A percentile compares a stretch with the other conserved stretches of the same genome.
phyloP scores from a whole-genome alignment of 2,888 invertebrate genomes.

The Epiperipatus broadwayi region DNA sequence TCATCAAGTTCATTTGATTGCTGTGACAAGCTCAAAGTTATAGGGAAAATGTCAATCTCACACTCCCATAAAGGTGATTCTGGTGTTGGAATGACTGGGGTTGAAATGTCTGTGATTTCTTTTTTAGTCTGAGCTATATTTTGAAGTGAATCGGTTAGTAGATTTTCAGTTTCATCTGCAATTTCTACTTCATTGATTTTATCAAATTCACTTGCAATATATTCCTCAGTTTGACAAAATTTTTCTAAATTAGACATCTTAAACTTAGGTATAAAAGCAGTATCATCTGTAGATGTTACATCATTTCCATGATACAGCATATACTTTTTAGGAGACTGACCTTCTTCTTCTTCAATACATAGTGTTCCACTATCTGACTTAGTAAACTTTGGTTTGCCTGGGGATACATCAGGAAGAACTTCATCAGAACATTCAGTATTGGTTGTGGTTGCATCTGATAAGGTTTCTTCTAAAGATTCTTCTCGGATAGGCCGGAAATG shows the following conservation, averaged over 20 bases:
- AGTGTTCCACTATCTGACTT: constrained; percentile 21
- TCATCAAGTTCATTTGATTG: too few relatives aligned
- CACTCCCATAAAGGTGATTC: too few relatives aligned
- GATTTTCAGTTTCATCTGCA: too few relatives aligned
- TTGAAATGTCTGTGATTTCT: too few relatives aligned
- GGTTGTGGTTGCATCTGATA: constrained; percentile 13
- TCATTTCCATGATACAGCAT: constrained; percentile 31
- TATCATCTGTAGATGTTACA: constrained; percentile 9
- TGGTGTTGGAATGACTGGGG: too few relatives aligned
- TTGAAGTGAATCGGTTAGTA: too few relatives aligned
- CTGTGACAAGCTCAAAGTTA: too few relatives aligned
- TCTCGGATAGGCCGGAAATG: constrained; percentile 63
- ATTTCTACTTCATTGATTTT: too few relatives aligned
- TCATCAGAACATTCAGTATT: constrained; percentile 14
- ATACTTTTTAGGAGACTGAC: constrained; percentile 24
- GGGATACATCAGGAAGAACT: background rate
- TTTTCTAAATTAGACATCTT: constrained; percentile 37
- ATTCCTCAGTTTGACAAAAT: constrained; percentile 38
- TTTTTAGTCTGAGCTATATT: too few relatives aligned
- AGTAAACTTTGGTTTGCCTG: constrained; percentile 4
- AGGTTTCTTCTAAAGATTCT: constrained; percentile 15
- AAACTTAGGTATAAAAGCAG: constrained; percentile 45
- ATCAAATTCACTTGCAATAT: constrained; percentile 13
- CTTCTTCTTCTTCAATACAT: constrained; percentile 35
- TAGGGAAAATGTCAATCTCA: too few relatives aligned